Base-by-base conservation (phyloP, 2,797 vertebrate species). In the Poecilia wingei region DNA sequence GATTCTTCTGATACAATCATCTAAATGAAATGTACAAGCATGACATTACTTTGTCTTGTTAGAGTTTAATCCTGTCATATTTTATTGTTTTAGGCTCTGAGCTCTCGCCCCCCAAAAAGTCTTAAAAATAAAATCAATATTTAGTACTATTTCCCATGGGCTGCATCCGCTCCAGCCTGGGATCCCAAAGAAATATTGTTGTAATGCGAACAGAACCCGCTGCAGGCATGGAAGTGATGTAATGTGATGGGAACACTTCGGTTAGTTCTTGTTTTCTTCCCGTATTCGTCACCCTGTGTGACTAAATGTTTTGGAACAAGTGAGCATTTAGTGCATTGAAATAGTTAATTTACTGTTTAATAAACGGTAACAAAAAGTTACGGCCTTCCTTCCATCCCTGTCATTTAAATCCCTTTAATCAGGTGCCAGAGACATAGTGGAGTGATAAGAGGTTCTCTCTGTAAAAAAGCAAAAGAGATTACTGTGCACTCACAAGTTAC, bases 51-150 rank as follows among this genome's bases (percentile, higher is more conserved):
- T 75, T 22, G 49, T 47, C 79, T 46, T 80, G 25, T 75, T 41
- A 71, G 39, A 18, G 8, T 46, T 61, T 49, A 12, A 13, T 53
- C 28, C 25, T 33, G 33, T 76, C 47, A 59, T 72, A 39, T 82
- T 75, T 87, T 85, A 84, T 81, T 86, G 73, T 82, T 79, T 76
- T 75, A 84, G 55, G 57, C 72, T 84, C 49, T 75, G 69, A 77
- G 69, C 80, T 75, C 76, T 70, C 83, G 61, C 75, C 85, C 78
- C 80, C 82, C 80, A 86, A 82, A 83, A 79, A 84, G 79, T 80
- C 78, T 75, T 78, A 82, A 86, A 83, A 79, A 78, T 79, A 79
- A 78, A 84, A 91, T 91, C 90, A 90, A 86, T 91, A 83, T 75
- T 80, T 77, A 78, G 85, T 36, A 64, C 83, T 83, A 71, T 84